Percentiles rank a stretch among this genome's conserved stretches.
phyloP scores from a whole-genome alignment of 2,113 vertebrate species.

The Grus americana region DNA sequence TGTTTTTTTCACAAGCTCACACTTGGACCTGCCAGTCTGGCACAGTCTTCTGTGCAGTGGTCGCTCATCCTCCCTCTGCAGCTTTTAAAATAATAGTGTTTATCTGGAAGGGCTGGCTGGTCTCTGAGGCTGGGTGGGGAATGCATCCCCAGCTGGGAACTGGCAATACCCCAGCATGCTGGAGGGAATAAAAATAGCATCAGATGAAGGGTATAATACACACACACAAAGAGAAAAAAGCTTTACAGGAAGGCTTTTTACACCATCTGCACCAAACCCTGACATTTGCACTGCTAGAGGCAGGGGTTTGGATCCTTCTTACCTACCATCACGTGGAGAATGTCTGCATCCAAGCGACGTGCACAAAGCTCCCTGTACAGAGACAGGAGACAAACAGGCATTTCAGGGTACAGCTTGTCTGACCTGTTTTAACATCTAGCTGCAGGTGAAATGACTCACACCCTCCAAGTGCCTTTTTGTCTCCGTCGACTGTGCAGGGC shows the following conservation, averaged over 20 bases:
- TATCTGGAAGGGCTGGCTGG: slow-evolving; percentile 1
- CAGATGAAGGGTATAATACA: not conserved
- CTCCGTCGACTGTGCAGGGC: not conserved
- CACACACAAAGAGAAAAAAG: not conserved
- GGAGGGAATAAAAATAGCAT: not conserved
- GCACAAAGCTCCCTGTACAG: not conserved
- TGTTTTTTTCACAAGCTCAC: not conserved
- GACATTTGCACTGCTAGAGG: not conserved
- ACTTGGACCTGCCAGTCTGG: not conserved
- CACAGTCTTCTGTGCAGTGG: not conserved
- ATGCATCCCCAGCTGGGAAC: not conserved
- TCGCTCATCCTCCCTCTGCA: not conserved
- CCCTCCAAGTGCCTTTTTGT: not conserved
- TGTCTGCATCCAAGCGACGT: not conserved
- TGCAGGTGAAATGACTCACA: slow-evolving; percentile 55
- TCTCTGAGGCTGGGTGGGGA: not conserved
- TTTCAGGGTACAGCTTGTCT: not conserved
- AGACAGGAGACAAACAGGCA: not conserved
- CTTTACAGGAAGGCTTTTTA: not conserved
- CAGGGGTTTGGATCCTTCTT: not conserved
- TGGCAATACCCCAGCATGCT: not conserved
- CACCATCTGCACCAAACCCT: not conserved
- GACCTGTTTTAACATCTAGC: slow-evolving; percentile 14
- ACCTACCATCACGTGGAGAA: not conserved
- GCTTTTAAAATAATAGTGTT: not conserved